Evolutionary conservation across 1,140 invertebrate species (phyloP).

Genomic region (Globodera rostochiensis): DNA sequence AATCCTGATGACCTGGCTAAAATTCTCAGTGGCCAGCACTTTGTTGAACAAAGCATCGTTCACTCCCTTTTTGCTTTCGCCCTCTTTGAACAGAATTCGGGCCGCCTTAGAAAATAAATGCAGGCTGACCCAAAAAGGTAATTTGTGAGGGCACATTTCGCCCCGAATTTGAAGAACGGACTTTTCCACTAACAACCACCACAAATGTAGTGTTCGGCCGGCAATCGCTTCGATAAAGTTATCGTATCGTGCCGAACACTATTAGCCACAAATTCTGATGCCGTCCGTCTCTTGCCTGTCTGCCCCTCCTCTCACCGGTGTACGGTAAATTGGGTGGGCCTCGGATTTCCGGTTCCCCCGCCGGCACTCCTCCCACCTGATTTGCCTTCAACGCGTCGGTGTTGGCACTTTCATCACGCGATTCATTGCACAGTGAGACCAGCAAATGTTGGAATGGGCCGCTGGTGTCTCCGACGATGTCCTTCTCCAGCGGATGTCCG

Average conservation of each 20-base stretch:
- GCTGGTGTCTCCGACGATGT: slow-evolving; percentile 87
- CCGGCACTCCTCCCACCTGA: slow-evolving; percentile 30
- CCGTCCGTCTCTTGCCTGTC: no score
- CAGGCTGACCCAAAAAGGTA: no score
- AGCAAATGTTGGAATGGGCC: slow-evolving; percentile 87
- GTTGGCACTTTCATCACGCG: slow-evolving; percentile 63
- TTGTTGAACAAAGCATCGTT: slow-evolving; percentile 67
- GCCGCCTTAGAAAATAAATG: slow-evolving; percentile 63
- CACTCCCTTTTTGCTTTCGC: slow-evolving; percentile 70
- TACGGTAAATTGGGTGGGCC: no score
- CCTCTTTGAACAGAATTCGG: slow-evolving; percentile 66
- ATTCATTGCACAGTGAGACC: slow-evolving; percentile 69
- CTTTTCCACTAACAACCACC: no score
- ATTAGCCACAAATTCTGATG: no score
- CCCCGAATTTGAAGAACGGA: no score
- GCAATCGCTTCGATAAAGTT: no score
- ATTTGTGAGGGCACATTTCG: no score
- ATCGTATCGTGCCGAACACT: no score
- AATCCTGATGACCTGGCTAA: slow-evolving; percentile 67
- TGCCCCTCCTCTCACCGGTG: no score
- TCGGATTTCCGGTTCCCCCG: no score
- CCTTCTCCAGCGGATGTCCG: slow-evolving; percentile 80
- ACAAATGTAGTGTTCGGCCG: no score
- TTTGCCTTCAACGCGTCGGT: slow-evolving; percentile 57
- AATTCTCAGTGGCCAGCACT: slow-evolving; percentile 63